A percentile compares a stretch with the other conserved stretches of the same genome.
These are phyloP conservation scores for Epinephelus malabaricus DNA, from an alignment of 2,797 vertebrate species.

Conservation along the genomic window DNA sequence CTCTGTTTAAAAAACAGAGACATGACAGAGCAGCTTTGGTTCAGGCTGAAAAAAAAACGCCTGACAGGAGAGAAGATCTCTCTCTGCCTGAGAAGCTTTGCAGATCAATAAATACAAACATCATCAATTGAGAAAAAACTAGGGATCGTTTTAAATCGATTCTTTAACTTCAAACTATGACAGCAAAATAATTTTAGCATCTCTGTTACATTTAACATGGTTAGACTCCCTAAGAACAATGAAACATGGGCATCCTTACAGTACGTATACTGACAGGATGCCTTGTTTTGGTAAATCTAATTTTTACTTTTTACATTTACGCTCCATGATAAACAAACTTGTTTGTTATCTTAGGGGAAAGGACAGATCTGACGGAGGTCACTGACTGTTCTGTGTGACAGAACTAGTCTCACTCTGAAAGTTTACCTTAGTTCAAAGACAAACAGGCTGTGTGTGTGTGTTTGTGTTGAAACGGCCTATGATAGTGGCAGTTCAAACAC, in stretches of 20 bases:
- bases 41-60: constrained; percentile 14
- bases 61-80: constrained; percentile 21
- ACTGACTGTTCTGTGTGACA: constrained; percentile 53
- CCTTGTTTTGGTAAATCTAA: constrained; percentile 24
- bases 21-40: constrained; percentile 58
- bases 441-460: background rate
- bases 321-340: background rate
- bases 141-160: background rate
- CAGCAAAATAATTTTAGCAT: constrained; percentile 21
- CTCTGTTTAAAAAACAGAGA: background rate
- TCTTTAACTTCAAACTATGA: constrained; percentile 17
- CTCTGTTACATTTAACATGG: constrained; percentile 5
- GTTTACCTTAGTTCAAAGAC: background rate
- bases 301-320: constrained; percentile 5
- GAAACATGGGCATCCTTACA: constrained; percentile 13
- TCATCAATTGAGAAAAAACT: background rate
- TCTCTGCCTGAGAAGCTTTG: constrained; percentile 35
- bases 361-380: constrained; percentile 45
- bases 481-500: background rate
- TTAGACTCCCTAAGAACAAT: background rate
- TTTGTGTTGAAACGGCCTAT: background rate
- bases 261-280: background rate
- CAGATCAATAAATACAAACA: constrained; percentile 53
- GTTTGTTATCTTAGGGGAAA: background rate
- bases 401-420: constrained; percentile 57